phyloP scores from a whole-genome alignment of 2,113 vertebrate species.

The Tragelaphus scriptus region DNA sequence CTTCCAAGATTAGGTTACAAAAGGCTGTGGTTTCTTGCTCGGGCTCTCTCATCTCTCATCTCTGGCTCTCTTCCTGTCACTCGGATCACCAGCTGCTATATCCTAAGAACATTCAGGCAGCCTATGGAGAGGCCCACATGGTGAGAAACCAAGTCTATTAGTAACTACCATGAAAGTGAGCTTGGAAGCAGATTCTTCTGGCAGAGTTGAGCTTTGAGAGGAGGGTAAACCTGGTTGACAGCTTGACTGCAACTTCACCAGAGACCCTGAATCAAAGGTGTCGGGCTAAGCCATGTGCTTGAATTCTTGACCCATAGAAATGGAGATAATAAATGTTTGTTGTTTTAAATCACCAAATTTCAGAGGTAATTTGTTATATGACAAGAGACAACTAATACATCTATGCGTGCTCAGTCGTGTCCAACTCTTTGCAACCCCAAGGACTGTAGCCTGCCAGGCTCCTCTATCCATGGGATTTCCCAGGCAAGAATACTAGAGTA shows the following conservation, averaged over 20 bases:
- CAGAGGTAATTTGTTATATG: background rate
- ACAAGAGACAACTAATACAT: background rate
- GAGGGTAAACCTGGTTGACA: background rate
- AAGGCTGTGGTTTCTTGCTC: background rate
- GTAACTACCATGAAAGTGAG: background rate
- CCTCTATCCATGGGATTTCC: background rate
- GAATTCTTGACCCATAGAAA: background rate
- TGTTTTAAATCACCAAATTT: conserved; percentile 7
- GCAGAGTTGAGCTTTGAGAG: background rate
- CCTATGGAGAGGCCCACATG: background rate
- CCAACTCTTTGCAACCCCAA: background rate
- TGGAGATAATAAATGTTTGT: background rate
- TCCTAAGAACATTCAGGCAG: background rate
- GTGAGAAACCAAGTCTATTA: background rate
- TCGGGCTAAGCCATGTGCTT: background rate
- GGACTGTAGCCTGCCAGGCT: background rate
- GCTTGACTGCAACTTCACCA: background rate
- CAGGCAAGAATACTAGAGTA: too few relatives aligned
- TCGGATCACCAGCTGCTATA: background rate
- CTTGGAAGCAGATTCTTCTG: background rate
- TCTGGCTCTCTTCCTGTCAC: background rate
- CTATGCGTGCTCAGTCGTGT: background rate
- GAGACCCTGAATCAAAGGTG: background rate
- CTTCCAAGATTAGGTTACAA: background rate
- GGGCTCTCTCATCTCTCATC: background rate